Percentiles rank a stretch among this genome's conserved stretches.
These are phyloP conservation scores for Neosilurus mollespiculum DNA, from an alignment of 2,797 vertebrate genomes.

Conservation along the genomic window DNA sequence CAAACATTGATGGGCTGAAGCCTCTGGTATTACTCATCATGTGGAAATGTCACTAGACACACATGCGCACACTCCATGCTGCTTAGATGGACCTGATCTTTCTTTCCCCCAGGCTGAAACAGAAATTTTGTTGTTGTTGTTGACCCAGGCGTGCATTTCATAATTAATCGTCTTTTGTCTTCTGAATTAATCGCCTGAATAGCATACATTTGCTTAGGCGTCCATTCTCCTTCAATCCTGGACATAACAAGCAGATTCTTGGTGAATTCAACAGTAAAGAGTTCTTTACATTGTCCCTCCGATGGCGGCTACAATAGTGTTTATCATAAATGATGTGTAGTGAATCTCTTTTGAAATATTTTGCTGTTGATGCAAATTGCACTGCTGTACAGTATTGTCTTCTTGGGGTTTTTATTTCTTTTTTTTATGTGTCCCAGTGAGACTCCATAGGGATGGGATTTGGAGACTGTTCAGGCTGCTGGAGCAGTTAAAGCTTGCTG, in stretches of 20 bases:
- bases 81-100: slow-evolving; percentile 28
- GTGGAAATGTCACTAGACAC: slow-evolving; percentile 51
- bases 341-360: background rate
- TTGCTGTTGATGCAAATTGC: background rate
- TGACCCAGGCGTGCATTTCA: slow-evolving; percentile 21
- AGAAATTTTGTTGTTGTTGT: background rate
- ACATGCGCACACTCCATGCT: slow-evolving; percentile 10
- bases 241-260: background rate
- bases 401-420: no score
- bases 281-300: background rate
- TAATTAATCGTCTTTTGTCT: background rate
- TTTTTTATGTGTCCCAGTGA: background rate
- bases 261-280: background rate
- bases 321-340: background rate
- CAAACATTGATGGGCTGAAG: slow-evolving; percentile 31
- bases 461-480: background rate
- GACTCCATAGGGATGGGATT: background rate
- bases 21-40: slow-evolving; percentile 47
- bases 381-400: background rate
- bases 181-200: background rate
- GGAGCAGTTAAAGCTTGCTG: background rate
- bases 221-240: background rate
- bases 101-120: slow-evolving; percentile 29
- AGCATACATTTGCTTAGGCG: background rate
- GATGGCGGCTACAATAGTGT: background rate